Conservation (phyloP, 2,888 invertebrate genomes). For the Anticlea derivata region DNA sequence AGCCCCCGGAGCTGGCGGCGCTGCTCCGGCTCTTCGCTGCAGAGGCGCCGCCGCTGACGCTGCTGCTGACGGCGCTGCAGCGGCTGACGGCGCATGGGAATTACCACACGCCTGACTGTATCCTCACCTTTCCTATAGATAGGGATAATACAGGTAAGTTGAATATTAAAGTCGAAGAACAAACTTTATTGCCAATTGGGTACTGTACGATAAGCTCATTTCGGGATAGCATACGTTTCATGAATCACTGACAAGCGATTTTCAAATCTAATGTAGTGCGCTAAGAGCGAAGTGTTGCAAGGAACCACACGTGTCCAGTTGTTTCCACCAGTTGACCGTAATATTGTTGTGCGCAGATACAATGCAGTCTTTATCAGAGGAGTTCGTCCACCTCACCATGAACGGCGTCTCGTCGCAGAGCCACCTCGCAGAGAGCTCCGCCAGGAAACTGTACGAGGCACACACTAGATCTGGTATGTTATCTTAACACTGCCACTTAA, state of each 20-base stretch:
- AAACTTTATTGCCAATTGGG: no score
- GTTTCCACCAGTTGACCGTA: not conserved
- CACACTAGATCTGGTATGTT: conserved; percentile 52
- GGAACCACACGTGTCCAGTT: no score
- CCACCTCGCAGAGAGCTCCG: conserved; percentile 56
- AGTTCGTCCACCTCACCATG: conserved; percentile 44
- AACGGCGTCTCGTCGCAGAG: conserved; percentile 52
- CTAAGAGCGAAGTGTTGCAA: no score
- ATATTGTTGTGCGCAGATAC: conserved; percentile 34
- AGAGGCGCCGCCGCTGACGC: conserved; percentile 78
- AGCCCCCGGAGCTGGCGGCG: conserved; percentile 79
- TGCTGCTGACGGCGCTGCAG: conserved; percentile 72
- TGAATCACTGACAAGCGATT: no score
- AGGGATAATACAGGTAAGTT: conserved; percentile 38
- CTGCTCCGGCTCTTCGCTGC: conserved; percentile 85
- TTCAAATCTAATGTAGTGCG: no score
- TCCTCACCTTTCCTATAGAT: conserved; percentile 79
- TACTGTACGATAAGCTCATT: not conserved
- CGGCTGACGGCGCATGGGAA: conserved; percentile 63
- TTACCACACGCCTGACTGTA: conserved; percentile 81
- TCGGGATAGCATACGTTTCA: no score
- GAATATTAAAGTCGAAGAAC: no score
- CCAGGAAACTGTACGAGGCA: conserved; percentile 51
- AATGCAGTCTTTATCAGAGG: conserved; percentile 42
- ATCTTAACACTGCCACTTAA: no score